Evolutionary conservation across 2,113 vertebrate genomes (phyloP).

Genomic region (Nothocercus julius): DNA sequence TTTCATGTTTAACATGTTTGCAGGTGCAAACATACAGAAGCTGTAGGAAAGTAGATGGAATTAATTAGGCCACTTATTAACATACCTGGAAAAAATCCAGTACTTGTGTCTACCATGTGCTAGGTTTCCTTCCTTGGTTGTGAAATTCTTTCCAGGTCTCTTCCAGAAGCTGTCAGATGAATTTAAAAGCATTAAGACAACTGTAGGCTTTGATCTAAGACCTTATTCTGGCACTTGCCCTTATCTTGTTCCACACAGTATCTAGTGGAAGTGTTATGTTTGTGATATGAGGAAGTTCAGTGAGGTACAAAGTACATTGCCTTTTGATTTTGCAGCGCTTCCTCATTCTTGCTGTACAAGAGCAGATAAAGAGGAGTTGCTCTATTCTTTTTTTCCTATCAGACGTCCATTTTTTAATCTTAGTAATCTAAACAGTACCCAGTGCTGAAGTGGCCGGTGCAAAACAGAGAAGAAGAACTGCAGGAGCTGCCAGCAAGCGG

Average conservation of each 20-base stretch:
- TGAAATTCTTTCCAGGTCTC: neutral
- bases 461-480: neutral
- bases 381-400: neutral
- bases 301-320: neutral
- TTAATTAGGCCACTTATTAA: too few relatives aligned
- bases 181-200: neutral
- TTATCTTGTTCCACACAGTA: neutral
- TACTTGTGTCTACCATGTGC: neutral
- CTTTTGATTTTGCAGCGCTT: neutral
- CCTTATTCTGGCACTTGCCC: neutral
- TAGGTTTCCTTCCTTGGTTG: neutral
- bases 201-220: neutral
- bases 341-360: neutral
- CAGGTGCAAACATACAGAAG: neutral
- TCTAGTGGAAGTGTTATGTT: neutral
- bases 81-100: neutral
- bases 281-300: neutral
- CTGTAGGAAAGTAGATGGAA: neutral
- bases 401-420: neutral
- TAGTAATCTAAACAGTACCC: neutral
- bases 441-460: neutral
- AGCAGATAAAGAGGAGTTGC: neutral
- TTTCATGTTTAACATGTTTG: neutral
- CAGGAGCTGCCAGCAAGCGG: neutral
- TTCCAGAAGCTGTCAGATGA: neutral